Conservation (phyloP, 2,888 invertebrate species). For the Sympetrum striolatum region DNA sequence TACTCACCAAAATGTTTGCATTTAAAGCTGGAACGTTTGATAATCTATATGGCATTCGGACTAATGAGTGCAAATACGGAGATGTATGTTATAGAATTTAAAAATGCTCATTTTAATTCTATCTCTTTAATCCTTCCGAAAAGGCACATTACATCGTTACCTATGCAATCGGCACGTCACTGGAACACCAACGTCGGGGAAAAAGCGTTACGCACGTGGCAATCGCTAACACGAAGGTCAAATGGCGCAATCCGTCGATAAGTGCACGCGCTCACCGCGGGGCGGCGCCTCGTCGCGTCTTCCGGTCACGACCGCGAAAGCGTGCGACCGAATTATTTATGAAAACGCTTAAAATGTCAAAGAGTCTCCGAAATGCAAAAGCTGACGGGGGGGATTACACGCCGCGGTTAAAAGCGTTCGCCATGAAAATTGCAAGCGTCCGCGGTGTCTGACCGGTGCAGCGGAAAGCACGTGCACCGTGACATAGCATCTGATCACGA, state of each 20-base stretch:
- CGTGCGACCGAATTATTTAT: slow-evolving; percentile 20
- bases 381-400: background rate
- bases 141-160: too few species aligned
- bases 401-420: background rate
- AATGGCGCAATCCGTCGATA: background rate
- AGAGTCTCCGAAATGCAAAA: background rate
- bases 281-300: background rate
- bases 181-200: too few species aligned
- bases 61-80: too few species aligned
- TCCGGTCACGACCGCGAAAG: background rate
- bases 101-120: too few species aligned
- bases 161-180: too few species aligned
- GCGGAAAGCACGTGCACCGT: background rate
- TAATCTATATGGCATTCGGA: too few species aligned
- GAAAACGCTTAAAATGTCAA: slow-evolving; percentile 25
- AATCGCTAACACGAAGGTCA: background rate
- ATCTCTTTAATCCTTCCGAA: too few species aligned
- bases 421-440: slow-evolving; percentile 31
- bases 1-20: too few species aligned
- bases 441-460: background rate
- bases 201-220: background rate
- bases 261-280: background rate
- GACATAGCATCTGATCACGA: background rate
- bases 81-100: too few species aligned
- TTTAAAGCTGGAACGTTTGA: too few species aligned